Base-by-base conservation (phyloP, 2,888 invertebrate genomes). In the Mesoligia furuncula region DNA sequence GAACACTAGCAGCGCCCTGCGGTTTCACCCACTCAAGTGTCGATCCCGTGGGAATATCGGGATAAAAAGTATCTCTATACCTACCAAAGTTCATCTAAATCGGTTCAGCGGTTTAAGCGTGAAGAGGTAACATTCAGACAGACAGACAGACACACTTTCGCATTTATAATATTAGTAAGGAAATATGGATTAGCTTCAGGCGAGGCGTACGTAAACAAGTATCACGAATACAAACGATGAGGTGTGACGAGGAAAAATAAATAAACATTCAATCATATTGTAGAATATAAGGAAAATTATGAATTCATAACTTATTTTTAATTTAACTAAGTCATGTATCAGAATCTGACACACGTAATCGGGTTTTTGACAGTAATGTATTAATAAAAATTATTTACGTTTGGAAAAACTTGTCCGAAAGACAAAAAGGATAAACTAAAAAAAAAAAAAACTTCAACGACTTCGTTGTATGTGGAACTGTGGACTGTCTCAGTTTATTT, bases 201-300 rank as follows among this genome's bases (percentile, higher is more conserved):
- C 72, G 48, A 73, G 36, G 24, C 39, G 13, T 73, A 61, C 71
- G 74, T 73, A 73, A 75, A 84, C 70, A 72, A 54, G 42, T 79
- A 85, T 81, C 85, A 87, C 84, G 85, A 69, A 82, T 70, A 59
- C 66, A 75, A 83, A 78, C 71, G 78, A 73, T 86, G 83, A 77
- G 73, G 62, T 70, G 67, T 85, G 84, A 85, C 82, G 81, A 67
- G 73, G 70, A 73, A 79, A 85, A 86, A 86, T 72, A 82, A 88
- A 87, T 83, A 86, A 86, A 86, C 83, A 83, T 80, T 82, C 75
- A 71, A 80, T 82, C 64, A 68, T 79, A 79, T 64, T 73, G 61
- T 65, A 48, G 69, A 81, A 81, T 72, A 74, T 70, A 62, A 72
- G 68, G 57, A 77, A 83, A 72, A 73, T 73, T 75, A 78, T 81